Percentiles rank a stretch among this genome's conserved stretches.
phyloP scores from a whole-genome alignment of 2,797 vertebrate genomes.

The Neosalanx taihuensis region DNA sequence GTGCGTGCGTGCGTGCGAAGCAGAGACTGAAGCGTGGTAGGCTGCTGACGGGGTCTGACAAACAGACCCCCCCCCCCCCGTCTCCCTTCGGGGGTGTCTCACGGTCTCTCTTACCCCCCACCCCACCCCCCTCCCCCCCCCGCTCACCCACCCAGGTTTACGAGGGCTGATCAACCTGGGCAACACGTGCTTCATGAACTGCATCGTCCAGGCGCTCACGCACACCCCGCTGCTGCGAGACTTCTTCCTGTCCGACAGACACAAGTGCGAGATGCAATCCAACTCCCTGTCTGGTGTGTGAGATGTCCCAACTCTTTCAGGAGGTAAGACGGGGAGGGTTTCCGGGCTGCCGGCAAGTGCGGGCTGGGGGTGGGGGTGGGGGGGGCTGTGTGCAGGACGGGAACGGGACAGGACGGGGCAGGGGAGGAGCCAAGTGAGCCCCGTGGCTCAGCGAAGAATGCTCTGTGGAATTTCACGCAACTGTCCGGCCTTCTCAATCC shows the following conservation, averaged over 20 bases:
- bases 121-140: slow-evolving; percentile 5
- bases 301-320: slow-evolving; percentile 97
- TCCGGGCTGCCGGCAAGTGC: no score
- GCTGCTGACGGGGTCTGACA: no score
- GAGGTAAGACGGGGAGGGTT: slow-evolving; percentile 77
- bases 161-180: slow-evolving; percentile 97
- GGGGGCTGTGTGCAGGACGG: no score
- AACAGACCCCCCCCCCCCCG: background rate
- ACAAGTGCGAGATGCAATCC: slow-evolving; percentile 98
- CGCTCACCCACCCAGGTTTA: slow-evolving; percentile 76
- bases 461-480: no score
- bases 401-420: no score
- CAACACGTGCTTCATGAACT: slow-evolving; percentile 99
- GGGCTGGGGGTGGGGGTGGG: no score
- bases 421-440: slow-evolving; percentile 18
- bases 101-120: slow-evolving; percentile 12
- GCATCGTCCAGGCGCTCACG: slow-evolving; percentile 97
- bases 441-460: background rate
- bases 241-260: slow-evolving; percentile 97
- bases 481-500: background rate
- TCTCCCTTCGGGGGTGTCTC: background rate
- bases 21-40: background rate
- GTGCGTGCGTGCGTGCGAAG: no score
- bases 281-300: slow-evolving; percentile 97
- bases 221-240: slow-evolving; percentile 96